A percentile compares a stretch with the other conserved stretches of the same genome.
These are phyloP conservation scores for Helicolenus hilgendorfi DNA, from an alignment of 2,797 vertebrate genomes.

Conservation along the genomic window DNA sequence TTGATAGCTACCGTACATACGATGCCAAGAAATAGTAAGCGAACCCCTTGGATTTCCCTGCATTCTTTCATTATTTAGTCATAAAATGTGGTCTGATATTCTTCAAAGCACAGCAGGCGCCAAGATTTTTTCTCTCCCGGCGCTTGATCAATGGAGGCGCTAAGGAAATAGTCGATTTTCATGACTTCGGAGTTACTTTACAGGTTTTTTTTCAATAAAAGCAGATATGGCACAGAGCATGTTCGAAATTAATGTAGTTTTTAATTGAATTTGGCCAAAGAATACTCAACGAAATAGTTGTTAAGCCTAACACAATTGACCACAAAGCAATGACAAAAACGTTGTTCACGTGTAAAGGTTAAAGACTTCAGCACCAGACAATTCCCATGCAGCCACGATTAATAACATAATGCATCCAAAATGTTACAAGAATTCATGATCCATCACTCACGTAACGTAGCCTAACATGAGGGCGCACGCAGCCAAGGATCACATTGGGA, in stretches of 20 bases:
- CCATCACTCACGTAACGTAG: neutral
- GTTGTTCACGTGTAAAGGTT: neutral
- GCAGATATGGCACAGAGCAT: no score
- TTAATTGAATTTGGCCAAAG: neutral
- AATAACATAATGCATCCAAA: neutral
- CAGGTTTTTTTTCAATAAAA: no score
- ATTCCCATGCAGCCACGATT: neutral
- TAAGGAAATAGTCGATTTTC: neutral
- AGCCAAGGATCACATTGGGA: no score
- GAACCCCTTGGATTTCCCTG: neutral
- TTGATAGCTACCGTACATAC: neutral
- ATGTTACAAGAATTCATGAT: neutral
- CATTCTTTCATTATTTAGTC: neutral
- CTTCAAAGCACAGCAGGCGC: neutral
- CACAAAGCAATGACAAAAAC: neutral
- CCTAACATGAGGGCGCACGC: neutral
- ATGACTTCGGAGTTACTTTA: no score
- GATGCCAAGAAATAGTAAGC: neutral
- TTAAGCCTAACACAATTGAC: neutral
- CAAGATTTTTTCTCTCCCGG: neutral
- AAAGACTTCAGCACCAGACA: neutral
- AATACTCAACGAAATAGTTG: neutral
- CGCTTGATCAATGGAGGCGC: neutral
- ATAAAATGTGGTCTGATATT: neutral
- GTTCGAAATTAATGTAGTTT: no score